Percentiles rank a stretch among this genome's conserved stretches.
phyloP scores from a whole-genome alignment of 2,113 vertebrate genomes.

The Zosterops hypoxanthus region DNA sequence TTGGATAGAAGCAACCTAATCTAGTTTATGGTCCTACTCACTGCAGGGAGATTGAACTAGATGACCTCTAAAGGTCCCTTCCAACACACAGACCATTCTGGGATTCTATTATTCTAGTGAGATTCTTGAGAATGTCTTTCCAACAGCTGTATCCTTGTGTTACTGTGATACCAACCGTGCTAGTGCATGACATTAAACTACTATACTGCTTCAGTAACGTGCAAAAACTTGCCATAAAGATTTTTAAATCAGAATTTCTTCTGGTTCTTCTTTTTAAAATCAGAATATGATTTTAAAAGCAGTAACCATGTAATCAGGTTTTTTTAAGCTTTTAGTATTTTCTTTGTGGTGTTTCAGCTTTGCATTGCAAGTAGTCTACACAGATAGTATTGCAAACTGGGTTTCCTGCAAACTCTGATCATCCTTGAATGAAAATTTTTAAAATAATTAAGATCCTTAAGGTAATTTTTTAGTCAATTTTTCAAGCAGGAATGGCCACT shows the following conservation, averaged over 20 bases:
- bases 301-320: neutral
- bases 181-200: neutral
- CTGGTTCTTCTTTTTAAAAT: neutral
- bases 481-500: neutral
- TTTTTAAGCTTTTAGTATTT: neutral
- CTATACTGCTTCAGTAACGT: neutral
- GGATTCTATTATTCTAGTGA: neutral
- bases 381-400: neutral
- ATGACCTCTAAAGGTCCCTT: neutral
- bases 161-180: neutral
- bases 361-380: neutral
- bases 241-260: neutral
- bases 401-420: neutral
- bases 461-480: neutral
- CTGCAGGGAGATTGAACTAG: neutral
- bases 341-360: neutral
- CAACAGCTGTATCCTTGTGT: neutral
- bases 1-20: neutral
- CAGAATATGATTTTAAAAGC: neutral
- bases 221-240: neutral
- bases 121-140: neutral
- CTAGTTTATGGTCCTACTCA: neutral
- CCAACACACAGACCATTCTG: neutral
- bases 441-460: neutral
- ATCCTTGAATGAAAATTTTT: neutral